Base-by-base conservation (phyloP, 2,113 vertebrate genomes). In the Otolemur garnettii region DNA sequence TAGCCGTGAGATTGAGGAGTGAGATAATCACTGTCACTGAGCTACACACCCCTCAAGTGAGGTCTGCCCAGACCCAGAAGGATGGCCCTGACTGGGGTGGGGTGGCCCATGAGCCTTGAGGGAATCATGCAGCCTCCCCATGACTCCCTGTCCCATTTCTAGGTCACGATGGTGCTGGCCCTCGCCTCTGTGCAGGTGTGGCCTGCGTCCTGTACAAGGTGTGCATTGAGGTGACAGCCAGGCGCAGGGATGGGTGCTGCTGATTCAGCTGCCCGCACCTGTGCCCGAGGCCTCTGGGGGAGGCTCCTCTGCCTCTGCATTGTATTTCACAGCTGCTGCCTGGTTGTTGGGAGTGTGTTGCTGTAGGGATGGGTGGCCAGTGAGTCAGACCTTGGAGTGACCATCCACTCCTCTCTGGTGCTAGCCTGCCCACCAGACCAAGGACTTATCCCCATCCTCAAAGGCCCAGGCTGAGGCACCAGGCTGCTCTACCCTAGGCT, bases 171-270 rank as follows among this genome's bases (percentile, higher is more conserved):
- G 60, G n/a, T 38, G 8, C 64, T 17, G 68, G 80, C 64, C 5
- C 0, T 22, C 30, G 83, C 77, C 60, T 68, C 83, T 69, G 64
- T 64, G 71, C 87, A 94, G 92, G 85, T 89, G 80, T 87, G 97
- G 96, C 38, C 17, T 4, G 75, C 0, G 4, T 64, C 75, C 81
- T 13, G 14, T 13, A 57, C 30, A 11, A 75, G 33, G 53, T 88
- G 78, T 62, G 21, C 0, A 14, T n/a, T 11, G 24, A 74, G 68
- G 60, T 0, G 2, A 45, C 33, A 17, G 18, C n/a, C 55, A 28
- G 83, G 57, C 30, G 86, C 75, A 30, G 91, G 72, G 59, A 28
- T 30, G 80, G 35, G 90, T 6, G 0, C 55, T 92, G 87, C 89
- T 87, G 93, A 93, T 8, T 94, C 82, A 91, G 86, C 5, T 2